Conservation (phyloP, 2,113 vertebrate species). For the Dicaeum eximium region DNA sequence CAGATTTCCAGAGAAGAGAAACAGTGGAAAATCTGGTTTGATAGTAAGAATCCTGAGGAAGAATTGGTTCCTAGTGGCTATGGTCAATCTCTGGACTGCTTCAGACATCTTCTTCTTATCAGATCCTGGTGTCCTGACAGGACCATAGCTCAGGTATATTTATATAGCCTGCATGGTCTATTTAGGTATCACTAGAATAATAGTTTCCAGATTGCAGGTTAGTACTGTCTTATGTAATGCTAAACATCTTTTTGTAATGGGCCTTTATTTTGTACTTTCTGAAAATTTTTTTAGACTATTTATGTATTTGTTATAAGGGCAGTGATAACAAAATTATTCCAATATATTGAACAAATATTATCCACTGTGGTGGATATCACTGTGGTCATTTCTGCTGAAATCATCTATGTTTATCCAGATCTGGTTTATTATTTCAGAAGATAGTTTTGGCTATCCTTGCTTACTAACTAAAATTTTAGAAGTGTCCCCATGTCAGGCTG, state of each 20-base stretch:
- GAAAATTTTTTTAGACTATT: not conserved
- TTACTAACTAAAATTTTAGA: not conserved
- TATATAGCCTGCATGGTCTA: not conserved
- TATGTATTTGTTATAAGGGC: not conserved
- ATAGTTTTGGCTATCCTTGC: not conserved
- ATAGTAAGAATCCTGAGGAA: constrained; percentile 93
- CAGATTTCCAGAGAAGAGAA: constrained; percentile 90
- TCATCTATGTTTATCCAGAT: not conserved
- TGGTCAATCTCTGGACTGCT: constrained; percentile 86
- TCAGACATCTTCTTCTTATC: constrained; percentile 88
- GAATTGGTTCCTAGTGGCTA: constrained; percentile 86
- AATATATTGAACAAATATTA: not conserved
- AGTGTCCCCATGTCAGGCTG: not conserved
- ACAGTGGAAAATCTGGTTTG: constrained; percentile 94
- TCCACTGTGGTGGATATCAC: not conserved
- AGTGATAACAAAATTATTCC: not conserved
- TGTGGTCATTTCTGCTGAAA: not conserved
- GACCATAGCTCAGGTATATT: constrained; percentile 89
- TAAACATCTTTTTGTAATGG: not conserved
- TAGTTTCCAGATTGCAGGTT: not conserved
- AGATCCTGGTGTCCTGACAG: constrained; percentile 96
- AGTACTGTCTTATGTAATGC: not conserved
- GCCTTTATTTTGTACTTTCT: not conserved
- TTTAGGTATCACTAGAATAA: not conserved
- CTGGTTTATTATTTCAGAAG: not conserved